phyloP scores from a whole-genome alignment of 2,797 vertebrate genomes.

The Pangasius macronema region DNA sequence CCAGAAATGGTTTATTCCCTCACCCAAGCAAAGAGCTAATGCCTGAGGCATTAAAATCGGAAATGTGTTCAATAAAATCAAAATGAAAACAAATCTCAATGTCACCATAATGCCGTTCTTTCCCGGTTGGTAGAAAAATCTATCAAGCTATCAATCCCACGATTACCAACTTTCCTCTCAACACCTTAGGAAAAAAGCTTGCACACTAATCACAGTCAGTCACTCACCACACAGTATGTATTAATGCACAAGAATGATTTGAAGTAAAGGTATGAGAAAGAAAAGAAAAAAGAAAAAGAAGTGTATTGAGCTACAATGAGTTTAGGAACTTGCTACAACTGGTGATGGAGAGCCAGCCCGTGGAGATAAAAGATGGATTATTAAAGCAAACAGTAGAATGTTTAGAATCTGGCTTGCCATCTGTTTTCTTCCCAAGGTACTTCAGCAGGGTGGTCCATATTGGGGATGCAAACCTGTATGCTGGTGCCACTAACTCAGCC shows the following conservation, averaged over 20 bases:
- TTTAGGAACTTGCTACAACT: conserved; percentile 42
- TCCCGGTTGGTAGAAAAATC: conserved; percentile 30
- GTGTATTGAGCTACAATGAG: conserved; percentile 4
- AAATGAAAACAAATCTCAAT: conserved; percentile 48
- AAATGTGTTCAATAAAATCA: conserved; percentile 32
- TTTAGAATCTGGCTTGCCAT: conserved; percentile 67
- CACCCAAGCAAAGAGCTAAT: conserved; percentile 17
- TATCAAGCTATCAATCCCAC: conserved; percentile 47
- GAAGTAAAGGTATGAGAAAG: conserved; percentile 11
- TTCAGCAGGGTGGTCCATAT: conserved; percentile 65
- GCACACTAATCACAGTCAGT: conserved; percentile 36
- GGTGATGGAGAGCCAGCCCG: conserved; percentile 58
- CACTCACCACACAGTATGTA: conserved; percentile 40
- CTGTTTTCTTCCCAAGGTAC: conserved; percentile 64
- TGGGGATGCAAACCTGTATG: conserved; percentile 62
- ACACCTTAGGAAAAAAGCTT: background rate
- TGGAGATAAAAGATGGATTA: conserved; percentile 64
- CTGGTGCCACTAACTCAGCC: conserved; percentile 55
- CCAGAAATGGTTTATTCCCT: conserved; percentile 20
- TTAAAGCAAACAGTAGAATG: conserved; percentile 64
- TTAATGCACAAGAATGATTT: conserved; percentile 33
- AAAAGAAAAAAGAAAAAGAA: conserved; percentile 9
- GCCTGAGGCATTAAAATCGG: background rate
- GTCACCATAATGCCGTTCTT: conserved; percentile 40
- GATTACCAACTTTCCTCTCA: conserved; percentile 41